Percentiles rank a stretch among this genome's conserved stretches.
Conservation (phyloP, 2,113 vertebrate genomes). For the Anolis sagrei region DNA sequence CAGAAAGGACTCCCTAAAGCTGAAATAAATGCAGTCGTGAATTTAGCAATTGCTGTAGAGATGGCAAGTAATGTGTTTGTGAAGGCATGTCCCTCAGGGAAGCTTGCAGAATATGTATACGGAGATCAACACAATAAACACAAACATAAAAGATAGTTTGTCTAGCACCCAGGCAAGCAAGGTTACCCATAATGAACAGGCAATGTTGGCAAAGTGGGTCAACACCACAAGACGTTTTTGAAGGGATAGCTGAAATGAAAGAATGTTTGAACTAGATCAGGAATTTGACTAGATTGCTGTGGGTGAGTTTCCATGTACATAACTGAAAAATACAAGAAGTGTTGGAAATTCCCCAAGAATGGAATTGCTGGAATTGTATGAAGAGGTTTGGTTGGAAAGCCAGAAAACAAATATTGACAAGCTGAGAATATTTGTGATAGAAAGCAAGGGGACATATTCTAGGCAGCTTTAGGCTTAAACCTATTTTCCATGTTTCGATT, state of each 20-base stretch:
- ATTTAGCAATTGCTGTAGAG: not conserved
- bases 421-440: not conserved
- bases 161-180: not conserved
- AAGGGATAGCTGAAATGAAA: conserved; percentile 21
- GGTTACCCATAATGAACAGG: not conserved
- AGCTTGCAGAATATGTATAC: not conserved
- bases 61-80: not conserved
- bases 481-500: not conserved
- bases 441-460: not conserved
- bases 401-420: conserved; percentile 3
- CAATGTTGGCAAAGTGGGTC: not conserved
- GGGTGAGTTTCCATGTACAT: rapidly evolving
- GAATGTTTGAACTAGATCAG: conserved; percentile 51
- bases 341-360: conserved; percentile 6
- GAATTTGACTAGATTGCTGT: conserved; percentile 1
- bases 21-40: not conserved
- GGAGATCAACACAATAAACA: not conserved
- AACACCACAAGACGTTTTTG: conserved; percentile 13
- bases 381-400: conserved; percentile 11
- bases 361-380: not conserved
- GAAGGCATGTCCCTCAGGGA: not conserved
- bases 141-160: not conserved
- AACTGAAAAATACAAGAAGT: conserved; percentile 36
- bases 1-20: not conserved
- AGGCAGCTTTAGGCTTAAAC: rapidly evolving